Evolutionary conservation across 2,888 invertebrate species (phyloP).

Genomic region (Plagodis pulveraria): DNA sequence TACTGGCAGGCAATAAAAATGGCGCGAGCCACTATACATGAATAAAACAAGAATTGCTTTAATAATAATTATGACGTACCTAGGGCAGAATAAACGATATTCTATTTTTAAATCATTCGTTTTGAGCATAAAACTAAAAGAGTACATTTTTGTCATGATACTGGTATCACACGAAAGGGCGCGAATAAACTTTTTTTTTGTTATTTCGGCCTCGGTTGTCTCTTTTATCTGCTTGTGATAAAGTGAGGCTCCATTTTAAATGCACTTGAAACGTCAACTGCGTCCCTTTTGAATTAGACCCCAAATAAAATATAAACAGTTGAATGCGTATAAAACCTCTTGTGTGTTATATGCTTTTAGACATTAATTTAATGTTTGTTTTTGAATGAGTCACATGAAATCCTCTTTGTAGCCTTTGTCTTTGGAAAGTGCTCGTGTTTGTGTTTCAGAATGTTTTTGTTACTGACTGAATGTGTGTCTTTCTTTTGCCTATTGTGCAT

Average conservation of each 20-base stretch:
- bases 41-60: too few species aligned
- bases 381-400: constrained; percentile 26
- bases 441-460: constrained; percentile 20
- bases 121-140: too few species aligned
- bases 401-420: constrained; percentile 27
- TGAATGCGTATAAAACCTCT: constrained; percentile 7
- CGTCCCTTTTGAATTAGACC: constrained; percentile 3
- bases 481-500: constrained; percentile 10
- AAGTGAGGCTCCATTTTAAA: constrained; percentile 4
- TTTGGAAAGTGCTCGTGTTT: constrained; percentile 13
- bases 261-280: not conserved
- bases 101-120: too few species aligned
- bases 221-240: not conserved
- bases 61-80: not conserved
- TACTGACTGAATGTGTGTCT: constrained; percentile 16
- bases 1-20: constrained; percentile 20
- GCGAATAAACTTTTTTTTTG: not conserved
- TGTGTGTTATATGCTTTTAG: constrained; percentile 7
- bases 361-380: constrained; percentile 16
- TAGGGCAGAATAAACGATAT: too few species aligned
- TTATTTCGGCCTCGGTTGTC: not conserved
- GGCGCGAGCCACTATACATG: constrained; percentile 9
- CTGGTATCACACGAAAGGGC: too few species aligned
- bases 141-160: too few species aligned
- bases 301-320: not conserved